phyloP scores from a whole-genome alignment of 2,797 vertebrate species.

The Bradypodion ventrale region DNA sequence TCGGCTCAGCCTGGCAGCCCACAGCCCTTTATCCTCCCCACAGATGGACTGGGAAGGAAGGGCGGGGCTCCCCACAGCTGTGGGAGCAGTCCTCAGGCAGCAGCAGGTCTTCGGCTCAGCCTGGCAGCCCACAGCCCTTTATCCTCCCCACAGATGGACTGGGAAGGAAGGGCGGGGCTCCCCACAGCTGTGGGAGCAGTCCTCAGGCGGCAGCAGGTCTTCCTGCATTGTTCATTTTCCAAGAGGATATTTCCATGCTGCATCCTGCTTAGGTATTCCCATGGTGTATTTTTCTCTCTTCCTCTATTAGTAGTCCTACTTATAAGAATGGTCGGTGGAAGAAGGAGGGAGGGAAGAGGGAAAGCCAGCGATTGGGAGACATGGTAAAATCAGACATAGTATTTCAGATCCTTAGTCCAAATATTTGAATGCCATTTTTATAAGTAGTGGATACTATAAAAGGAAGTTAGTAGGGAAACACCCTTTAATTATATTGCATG shows the following conservation, averaged over 20 bases:
- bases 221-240: neutral
- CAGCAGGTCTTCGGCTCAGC: no score
- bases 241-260: neutral
- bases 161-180: no score
- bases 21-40: no score
- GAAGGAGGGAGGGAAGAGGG: neutral
- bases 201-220: no score
- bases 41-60: no score
- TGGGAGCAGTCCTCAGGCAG: no score
- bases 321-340: constrained; percentile 1
- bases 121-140: no score
- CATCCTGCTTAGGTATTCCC: neutral
- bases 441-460: neutral
- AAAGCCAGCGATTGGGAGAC: neutral
- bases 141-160: no score
- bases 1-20: no score
- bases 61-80: no score
- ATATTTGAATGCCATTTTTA: constrained; percentile 5
- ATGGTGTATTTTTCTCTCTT: neutral
- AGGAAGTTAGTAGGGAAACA: neutral
- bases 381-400: neutral
- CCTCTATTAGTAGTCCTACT: constrained; percentile 9
- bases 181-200: no score
- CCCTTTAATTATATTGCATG: neutral
- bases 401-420: constrained; percentile 6